A percentile compares a stretch with the other conserved stretches of the same genome.
phyloP scores from a whole-genome alignment of 92 coral and sea anemone genomes.

The Chrysogorgia sp. region DNA sequence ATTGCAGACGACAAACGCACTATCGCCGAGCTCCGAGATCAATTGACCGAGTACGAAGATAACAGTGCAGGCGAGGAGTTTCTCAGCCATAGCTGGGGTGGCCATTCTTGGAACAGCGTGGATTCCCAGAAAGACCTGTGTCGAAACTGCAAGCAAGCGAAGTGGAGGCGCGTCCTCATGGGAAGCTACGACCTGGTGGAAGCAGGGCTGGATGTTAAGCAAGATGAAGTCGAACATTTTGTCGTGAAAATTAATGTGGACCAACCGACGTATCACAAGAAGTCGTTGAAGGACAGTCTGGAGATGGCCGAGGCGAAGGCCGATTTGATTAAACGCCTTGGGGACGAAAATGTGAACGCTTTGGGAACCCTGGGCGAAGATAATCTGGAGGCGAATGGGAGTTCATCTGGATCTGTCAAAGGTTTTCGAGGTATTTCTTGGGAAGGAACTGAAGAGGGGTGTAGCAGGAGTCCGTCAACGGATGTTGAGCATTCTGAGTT shows the following conservation, averaged over 20 bases:
- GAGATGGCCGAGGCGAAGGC: constrained; percentile 25
- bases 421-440: background rate
- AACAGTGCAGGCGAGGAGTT: too few relatives aligned
- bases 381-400: constrained; percentile 8
- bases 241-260: background rate
- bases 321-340: constrained; percentile 4
- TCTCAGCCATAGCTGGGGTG: constrained; percentile 20
- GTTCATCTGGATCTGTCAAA: background rate
- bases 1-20: constrained; percentile 31
- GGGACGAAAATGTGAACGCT: background rate
- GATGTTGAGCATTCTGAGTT: background rate
- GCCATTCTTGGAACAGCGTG: constrained; percentile 13
- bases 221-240: constrained; percentile 23
- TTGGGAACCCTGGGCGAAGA: constrained; percentile 27
- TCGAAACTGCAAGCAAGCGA: constrained; percentile 29
- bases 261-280: constrained; percentile 16
- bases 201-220: constrained; percentile 14
- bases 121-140: constrained; percentile 20
- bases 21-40: constrained; percentile 27
- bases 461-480: background rate
- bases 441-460: background rate
- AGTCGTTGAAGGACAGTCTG: constrained; percentile 32
- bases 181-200: constrained; percentile 35
- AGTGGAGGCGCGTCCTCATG: constrained; percentile 26
- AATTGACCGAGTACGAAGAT: background rate